Evolutionary conservation across 2,888 invertebrate species (phyloP).

Genomic region (Sinohyriopsis cumingii): DNA sequence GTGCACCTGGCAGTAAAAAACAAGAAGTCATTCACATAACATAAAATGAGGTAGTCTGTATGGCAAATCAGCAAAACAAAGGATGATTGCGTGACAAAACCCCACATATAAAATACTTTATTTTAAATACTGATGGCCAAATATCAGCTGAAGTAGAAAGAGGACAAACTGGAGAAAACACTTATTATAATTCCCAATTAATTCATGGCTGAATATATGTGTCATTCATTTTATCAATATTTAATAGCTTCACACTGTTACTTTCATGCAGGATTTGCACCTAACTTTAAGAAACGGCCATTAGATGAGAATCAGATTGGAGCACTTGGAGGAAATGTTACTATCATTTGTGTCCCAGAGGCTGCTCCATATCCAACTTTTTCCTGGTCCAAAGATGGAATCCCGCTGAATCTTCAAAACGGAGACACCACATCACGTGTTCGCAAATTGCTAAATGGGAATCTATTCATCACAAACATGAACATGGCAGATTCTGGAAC

Average conservation of each 20-base stretch:
- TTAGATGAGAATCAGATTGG: slow-evolving; percentile 92
- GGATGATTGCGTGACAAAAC: no score
- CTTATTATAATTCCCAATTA: no score
- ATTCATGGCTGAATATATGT: no score
- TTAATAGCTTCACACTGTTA: neutral
- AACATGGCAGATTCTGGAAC: slow-evolving; percentile 86
- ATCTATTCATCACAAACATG: slow-evolving; percentile 82
- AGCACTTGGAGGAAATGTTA: slow-evolving; percentile 91
- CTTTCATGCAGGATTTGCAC: slow-evolving; percentile 76
- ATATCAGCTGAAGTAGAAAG: no score
- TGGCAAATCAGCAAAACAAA: no score
- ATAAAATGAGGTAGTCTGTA: no score
- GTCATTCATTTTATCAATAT: no score
- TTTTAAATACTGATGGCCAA: no score
- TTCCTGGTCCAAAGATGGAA: slow-evolving; percentile 46
- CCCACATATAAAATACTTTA: no score
- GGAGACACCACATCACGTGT: slow-evolving; percentile 45
- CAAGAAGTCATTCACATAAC: no score
- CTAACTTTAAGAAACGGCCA: slow-evolving; percentile 91
- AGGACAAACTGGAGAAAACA: no score
- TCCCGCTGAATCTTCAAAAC: slow-evolving; percentile 30
- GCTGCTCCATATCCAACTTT: slow-evolving; percentile 81
- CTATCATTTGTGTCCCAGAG: slow-evolving; percentile 92
- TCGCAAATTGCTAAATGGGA: slow-evolving; percentile 76
- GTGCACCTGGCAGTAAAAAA: no score